These are phyloP conservation scores for Acronicta aceris DNA, from an alignment of 2,888 invertebrate genomes.

Conservation along the genomic window DNA sequence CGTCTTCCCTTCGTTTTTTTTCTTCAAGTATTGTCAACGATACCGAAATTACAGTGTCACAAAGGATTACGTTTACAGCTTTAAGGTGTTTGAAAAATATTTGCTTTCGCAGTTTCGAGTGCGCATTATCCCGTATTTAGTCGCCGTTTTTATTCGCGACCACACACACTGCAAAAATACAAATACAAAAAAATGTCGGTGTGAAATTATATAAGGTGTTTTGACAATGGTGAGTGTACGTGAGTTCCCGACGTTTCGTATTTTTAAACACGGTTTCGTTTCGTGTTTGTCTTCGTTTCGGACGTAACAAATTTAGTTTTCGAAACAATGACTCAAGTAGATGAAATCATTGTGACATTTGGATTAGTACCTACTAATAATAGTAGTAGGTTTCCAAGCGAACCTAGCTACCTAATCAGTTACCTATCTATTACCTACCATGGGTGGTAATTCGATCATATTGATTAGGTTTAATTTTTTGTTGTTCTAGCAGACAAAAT, in stretches of 20 bases:
- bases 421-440: too few species aligned
- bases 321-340: conserved; percentile 15
- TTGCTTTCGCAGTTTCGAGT: conserved; percentile 81
- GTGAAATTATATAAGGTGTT: conserved; percentile 87
- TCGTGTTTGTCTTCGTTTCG: conserved; percentile 72
- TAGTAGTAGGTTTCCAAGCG: too few species aligned
- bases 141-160: conserved; percentile 78
- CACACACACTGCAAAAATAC: conserved; percentile 69
- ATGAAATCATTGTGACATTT: conserved; percentile 3
- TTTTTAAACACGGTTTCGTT: conserved; percentile 81
- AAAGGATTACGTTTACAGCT: conserved; percentile 78
- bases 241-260: conserved; percentile 80
- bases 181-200: conserved; percentile 60
- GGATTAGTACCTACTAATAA: not conserved
- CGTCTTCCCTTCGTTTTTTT: conserved; percentile 57
- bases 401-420: too few species aligned
- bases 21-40: conserved; percentile 82
- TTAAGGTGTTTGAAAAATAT: conserved; percentile 87
- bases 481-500: too few species aligned
- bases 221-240: conserved; percentile 85
- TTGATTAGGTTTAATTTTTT: too few species aligned
- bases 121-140: conserved; percentile 77
- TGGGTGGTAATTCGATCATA: too few species aligned
- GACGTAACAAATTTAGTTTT: conserved; percentile 30
- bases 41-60: conserved; percentile 84